These are phyloP conservation scores for Lytechinus pictus DNA, from an alignment of 35 echinoderm and acorn worm species.

Conservation along the genomic window DNA sequence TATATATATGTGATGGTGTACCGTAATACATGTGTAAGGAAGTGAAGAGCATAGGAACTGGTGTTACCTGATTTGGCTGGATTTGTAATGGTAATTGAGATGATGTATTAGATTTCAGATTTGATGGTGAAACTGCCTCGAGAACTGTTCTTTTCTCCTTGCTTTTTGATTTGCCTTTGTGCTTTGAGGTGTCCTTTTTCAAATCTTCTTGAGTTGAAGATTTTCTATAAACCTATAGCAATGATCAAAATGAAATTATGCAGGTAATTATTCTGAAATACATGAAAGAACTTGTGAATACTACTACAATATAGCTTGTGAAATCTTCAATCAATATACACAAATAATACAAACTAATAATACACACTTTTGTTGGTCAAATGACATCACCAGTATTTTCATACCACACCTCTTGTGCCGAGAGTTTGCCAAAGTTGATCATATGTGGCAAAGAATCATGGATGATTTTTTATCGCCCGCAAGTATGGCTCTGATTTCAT, in stretches of 20 bases:
- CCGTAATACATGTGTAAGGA: no score
- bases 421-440: no score
- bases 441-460: no score
- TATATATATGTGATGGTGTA: no score
- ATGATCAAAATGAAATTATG: not conserved
- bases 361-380: not conserved
- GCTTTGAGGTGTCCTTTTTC: not conserved
- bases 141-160: not conserved
- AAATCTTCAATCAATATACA: not conserved
- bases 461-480: no score
- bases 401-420: not conserved
- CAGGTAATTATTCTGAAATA: not conserved
- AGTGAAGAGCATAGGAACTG: not conserved
- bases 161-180: slow-evolving; percentile 43
- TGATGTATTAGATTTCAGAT: not conserved
- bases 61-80: slow-evolving; percentile 33
- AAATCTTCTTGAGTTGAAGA: slow-evolving; percentile 7
- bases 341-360: not conserved
- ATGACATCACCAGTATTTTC: not conserved
- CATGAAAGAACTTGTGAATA: not conserved
- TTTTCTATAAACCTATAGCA: slow-evolving; percentile 36
- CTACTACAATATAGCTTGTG: not conserved
- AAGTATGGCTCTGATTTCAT: no score
- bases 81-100: not conserved
- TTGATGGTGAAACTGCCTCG: not conserved